phyloP scores from a whole-genome alignment of 1,140 invertebrate species.

The Euura lappo region DNA sequence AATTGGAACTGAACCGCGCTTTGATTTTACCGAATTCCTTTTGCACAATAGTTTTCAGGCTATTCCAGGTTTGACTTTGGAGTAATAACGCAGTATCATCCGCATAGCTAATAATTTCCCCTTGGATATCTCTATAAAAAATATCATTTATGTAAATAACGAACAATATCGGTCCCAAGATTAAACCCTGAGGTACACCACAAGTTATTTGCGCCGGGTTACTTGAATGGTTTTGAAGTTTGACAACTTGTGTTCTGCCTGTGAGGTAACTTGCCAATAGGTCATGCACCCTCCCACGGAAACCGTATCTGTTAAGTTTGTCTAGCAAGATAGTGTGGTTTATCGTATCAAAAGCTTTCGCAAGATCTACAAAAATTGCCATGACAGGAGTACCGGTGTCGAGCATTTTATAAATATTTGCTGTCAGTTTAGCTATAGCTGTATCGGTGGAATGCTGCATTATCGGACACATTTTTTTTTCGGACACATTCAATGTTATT shows the following conservation, averaged over 20 bases:
- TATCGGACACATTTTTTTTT: no score
- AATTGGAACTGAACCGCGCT: slow-evolving; percentile 16
- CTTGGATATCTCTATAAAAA: not conserved
- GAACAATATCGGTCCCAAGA: slow-evolving; percentile 29
- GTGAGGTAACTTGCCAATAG: slow-evolving; percentile 37
- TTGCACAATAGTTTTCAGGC: slow-evolving; percentile 10
- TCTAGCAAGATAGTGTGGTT: slow-evolving; percentile 34
- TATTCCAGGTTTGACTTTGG: not conserved
- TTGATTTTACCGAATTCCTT: slow-evolving; percentile 3
- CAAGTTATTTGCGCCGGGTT: not conserved
- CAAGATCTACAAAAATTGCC: slow-evolving; percentile 22
- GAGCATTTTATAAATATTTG: no score
- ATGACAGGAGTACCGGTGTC: no score
- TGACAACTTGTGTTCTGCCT: slow-evolving; percentile 34
- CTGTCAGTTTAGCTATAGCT: no score
- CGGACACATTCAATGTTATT: no score
- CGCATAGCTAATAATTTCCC: slow-evolving; percentile 9
- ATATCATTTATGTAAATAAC: slow-evolving; percentile 26
- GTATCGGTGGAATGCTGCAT: no score
- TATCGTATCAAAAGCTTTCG: slow-evolving; percentile 40
- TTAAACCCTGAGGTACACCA: slow-evolving; percentile 25
- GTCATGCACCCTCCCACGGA: slow-evolving; percentile 26
- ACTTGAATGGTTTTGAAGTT: slow-evolving; percentile 20
- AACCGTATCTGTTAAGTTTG: slow-evolving; percentile 39
- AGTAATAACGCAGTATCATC: not conserved